phyloP scores from a whole-genome alignment of 2,797 vertebrate genomes.

The Lepilemur ruficaudatus region DNA sequence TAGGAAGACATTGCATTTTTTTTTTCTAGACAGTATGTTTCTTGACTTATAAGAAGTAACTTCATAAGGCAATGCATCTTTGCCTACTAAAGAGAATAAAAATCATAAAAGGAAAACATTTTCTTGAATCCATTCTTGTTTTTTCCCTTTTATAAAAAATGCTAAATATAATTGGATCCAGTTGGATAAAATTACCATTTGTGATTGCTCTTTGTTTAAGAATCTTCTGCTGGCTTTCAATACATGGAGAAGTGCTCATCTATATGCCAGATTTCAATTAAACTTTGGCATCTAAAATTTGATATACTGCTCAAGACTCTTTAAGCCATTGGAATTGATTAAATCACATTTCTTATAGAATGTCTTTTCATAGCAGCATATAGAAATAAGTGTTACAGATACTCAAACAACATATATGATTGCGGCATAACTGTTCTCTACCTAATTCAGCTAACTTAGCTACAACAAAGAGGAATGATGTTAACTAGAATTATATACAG shows the following conservation, averaged over 20 bases:
- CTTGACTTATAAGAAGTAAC: slow-evolving; percentile 48
- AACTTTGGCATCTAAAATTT: slow-evolving; percentile 9
- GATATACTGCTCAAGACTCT: background rate
- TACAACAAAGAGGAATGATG: background rate
- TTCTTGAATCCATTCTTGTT: slow-evolving; percentile 42
- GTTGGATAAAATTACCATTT: slow-evolving; percentile 59
- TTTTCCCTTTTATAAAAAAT: slow-evolving; percentile 40
- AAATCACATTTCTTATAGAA: background rate
- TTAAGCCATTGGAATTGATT: background rate
- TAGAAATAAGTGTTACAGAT: background rate
- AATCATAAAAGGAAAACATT: slow-evolving; percentile 47
- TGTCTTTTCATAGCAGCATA: background rate
- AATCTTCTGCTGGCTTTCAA: slow-evolving; percentile 35
- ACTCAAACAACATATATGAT: background rate
- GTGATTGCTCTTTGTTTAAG: slow-evolving; percentile 69
- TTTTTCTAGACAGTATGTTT: slow-evolving; percentile 1
- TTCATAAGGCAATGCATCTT: slow-evolving; percentile 17
- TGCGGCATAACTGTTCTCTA: background rate
- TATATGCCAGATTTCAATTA: background rate
- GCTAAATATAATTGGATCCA: slow-evolving; percentile 60
- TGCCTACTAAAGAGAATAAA: background rate
- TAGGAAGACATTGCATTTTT: background rate
- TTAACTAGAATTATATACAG: background rate
- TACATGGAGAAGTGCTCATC: background rate
- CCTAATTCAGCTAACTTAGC: background rate